Percentiles rank a stretch among this genome's conserved stretches.
Evolutionary conservation across 2,113 vertebrate species (phyloP).

Genomic region (Dinomys branickii): DNA sequence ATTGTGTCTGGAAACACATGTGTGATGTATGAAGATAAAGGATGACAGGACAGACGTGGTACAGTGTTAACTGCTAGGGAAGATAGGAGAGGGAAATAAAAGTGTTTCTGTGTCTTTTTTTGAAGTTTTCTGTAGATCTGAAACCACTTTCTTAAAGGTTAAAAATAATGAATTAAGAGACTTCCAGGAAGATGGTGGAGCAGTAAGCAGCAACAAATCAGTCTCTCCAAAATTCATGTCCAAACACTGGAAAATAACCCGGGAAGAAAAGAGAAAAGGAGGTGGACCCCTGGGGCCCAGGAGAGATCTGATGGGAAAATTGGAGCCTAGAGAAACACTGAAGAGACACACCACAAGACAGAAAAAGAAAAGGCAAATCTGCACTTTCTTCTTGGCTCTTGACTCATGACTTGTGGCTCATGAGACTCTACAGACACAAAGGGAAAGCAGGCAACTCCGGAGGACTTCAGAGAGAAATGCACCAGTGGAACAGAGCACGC

Average conservation of each 20-base stretch:
- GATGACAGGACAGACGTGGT: neutral
- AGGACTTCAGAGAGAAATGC: neutral
- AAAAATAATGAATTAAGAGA: neutral
- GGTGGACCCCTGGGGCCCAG: neutral
- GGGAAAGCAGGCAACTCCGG: neutral
- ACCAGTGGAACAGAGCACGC: neutral
- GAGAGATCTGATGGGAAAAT: neutral
- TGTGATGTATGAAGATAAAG: neutral
- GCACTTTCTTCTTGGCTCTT: neutral
- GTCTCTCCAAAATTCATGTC: neutral
- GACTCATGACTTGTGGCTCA: neutral
- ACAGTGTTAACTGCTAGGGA: neutral
- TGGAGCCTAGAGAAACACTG: neutral
- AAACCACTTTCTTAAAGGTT: neutral
- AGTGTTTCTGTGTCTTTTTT: neutral
- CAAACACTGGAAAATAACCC: neutral
- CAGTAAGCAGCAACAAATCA: neutral
- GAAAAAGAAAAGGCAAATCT: neutral
- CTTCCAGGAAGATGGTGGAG: neutral
- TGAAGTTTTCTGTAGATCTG: neutral
- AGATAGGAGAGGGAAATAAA: neutral
- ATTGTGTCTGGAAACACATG: neutral
- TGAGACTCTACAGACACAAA: neutral
- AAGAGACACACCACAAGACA: neutral
- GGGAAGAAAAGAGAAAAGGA: neutral